Evolutionary conservation across 2,797 vertebrate species (phyloP).

Genomic region (Rhincodon typus): DNA sequence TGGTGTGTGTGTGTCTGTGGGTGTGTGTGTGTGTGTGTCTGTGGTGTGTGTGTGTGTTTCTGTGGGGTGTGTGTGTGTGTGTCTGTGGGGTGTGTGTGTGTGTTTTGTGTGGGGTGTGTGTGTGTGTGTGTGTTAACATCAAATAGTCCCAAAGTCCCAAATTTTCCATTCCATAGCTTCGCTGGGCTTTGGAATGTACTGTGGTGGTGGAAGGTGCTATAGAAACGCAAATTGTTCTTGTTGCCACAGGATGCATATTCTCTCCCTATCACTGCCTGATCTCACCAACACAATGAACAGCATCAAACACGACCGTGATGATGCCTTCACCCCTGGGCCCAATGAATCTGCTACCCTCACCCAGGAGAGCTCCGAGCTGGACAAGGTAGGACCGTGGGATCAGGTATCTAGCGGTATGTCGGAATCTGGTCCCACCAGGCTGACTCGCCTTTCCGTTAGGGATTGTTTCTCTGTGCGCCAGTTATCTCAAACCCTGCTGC

Average conservation of each 20-base stretch:
- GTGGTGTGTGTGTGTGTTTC: too few species aligned
- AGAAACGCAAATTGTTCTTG: background rate
- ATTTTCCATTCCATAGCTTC: too few species aligned
- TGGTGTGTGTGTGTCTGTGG: too few species aligned
- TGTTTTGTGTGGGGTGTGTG: too few species aligned
- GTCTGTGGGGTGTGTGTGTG: too few species aligned
- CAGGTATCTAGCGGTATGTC: background rate
- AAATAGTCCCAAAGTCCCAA: background rate
- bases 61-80: too few species aligned
- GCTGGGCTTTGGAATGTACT: too few species aligned
- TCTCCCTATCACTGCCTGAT: background rate
- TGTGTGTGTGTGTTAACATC: too few species aligned
- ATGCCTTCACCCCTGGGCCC: background rate
- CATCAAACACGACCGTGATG: background rate
- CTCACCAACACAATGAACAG: background rate
- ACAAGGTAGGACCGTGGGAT: background rate
- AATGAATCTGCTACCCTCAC: too few species aligned
- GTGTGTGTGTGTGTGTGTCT: too few species aligned
- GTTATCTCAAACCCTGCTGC: background rate
- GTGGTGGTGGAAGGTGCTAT: background rate
- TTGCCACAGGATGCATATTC: background rate
- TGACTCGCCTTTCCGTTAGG: background rate
- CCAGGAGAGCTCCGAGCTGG: background rate
- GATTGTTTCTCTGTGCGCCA: background rate
- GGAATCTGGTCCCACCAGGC: background rate